phyloP scores from a whole-genome alignment of 2,113 vertebrate genomes.

The Pterocles gutturalis region DNA sequence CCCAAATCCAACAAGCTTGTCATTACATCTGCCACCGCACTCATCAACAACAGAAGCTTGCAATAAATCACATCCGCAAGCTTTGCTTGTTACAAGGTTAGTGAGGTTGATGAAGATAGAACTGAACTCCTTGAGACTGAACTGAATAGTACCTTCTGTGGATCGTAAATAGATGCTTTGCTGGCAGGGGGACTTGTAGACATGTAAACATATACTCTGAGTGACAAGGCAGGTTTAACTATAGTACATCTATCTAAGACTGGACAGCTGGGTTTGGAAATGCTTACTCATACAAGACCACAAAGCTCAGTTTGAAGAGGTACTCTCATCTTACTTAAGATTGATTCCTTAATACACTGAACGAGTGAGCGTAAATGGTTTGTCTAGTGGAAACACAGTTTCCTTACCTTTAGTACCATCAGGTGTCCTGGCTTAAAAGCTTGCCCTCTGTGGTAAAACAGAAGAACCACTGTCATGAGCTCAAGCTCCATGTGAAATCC shows the following conservation, averaged over 20 bases:
- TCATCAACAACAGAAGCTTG: neutral
- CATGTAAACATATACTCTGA: constrained; percentile 62
- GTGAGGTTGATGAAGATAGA: neutral
- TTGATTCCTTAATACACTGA: neutral
- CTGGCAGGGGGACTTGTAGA: neutral
- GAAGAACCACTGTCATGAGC: neutral
- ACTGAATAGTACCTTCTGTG: neutral
- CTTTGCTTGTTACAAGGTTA: neutral
- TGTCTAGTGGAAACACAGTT: neutral
- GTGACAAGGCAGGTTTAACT: constrained; percentile 71
- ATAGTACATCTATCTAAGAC: constrained; percentile 50
- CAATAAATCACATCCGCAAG: neutral
- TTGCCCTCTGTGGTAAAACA: neutral
- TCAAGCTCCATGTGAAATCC: constrained; percentile 52
- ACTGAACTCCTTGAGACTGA: neutral
- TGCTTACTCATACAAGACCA: constrained; percentile 60
- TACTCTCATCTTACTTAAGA: neutral
- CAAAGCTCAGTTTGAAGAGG: neutral
- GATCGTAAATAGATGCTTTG: constrained; percentile 44
- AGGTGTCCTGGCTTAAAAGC: neutral
- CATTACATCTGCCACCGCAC: neutral
- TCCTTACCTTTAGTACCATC: neutral
- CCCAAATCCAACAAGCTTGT: neutral
- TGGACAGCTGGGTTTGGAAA: constrained; percentile 67
- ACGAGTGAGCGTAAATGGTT: neutral